A percentile compares a stretch with the other conserved stretches of the same genome.
Conservation (phyloP, 2,113 vertebrate species). For the Nettapus auritus region DNA sequence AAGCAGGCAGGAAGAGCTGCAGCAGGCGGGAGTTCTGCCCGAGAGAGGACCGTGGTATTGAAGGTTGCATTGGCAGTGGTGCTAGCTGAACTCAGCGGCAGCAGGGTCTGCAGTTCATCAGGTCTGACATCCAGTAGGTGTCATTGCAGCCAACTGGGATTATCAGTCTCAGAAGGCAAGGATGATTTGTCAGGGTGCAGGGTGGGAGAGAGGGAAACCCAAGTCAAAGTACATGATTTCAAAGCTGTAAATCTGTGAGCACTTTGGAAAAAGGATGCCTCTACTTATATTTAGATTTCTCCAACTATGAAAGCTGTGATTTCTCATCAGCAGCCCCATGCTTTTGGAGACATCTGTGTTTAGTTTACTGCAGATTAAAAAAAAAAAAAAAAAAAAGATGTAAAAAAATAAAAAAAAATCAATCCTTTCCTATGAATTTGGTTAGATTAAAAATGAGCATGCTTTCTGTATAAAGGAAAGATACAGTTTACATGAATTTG, state of each 20-base stretch:
- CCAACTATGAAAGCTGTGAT: neutral
- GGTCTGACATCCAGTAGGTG: slow-evolving; percentile 9
- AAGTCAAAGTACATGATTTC: neutral
- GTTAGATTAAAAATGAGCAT: slow-evolving; percentile 37
- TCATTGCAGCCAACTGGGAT: slow-evolving; percentile 14
- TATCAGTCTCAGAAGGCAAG: slow-evolving; percentile 16
- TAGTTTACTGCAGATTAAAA: slow-evolving; percentile 31
- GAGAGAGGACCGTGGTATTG: neutral
- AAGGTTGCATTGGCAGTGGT: neutral
- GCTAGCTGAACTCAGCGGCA: neutral
- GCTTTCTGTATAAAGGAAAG: slow-evolving; percentile 14
- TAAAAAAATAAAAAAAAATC: neutral
- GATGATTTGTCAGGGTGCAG: slow-evolving; percentile 26
- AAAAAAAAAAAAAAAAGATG: neutral
- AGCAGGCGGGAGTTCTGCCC: neutral
- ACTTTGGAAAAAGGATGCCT: neutral
- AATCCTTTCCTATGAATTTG: slow-evolving; percentile 20
- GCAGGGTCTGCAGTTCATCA: slow-evolving; percentile 8
- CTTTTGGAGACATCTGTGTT: slow-evolving; percentile 41
- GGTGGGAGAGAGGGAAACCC: neutral
- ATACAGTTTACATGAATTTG: neutral
- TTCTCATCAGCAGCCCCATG: neutral
- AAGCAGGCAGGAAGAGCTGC: neutral
- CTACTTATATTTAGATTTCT: neutral
- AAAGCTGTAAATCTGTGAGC: neutral